These are phyloP conservation scores for Sarcophilus harrisii DNA, from an alignment of 2,797 vertebrate species.

Conservation along the genomic window DNA sequence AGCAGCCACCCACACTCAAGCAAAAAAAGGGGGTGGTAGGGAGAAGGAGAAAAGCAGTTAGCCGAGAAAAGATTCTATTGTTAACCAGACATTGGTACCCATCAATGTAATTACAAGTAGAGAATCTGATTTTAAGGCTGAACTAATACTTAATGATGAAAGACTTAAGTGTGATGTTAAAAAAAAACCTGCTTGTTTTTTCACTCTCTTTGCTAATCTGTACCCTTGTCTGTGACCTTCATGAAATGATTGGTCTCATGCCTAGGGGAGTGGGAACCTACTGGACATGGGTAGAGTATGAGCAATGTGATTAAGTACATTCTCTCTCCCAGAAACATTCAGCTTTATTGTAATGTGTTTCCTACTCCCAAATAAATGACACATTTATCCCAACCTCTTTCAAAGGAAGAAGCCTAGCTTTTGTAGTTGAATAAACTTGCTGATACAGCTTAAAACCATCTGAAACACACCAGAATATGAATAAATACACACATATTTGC, in stretches of 20 bases:
- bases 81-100: conserved; percentile 76
- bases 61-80: conserved; percentile 78
- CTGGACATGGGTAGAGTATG: not conserved
- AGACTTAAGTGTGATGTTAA: not conserved
- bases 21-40: not conserved
- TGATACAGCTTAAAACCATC: not conserved
- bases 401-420: not conserved
- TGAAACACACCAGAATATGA: not conserved
- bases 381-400: not conserved
- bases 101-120: conserved; percentile 60
- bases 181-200: not conserved
- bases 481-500: not conserved
- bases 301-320: not conserved
- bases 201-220: conserved; percentile 21
- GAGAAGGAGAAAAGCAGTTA: conserved; percentile 55
- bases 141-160: conserved; percentile 28
- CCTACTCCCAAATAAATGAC: not conserved
- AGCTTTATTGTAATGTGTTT: not conserved
- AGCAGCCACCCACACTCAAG: conserved; percentile 84
- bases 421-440: not conserved
- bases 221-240: not conserved
- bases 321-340: conserved; percentile 6
- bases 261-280: not conserved
- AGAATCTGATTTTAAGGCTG: conserved; percentile 39
- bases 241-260: not conserved